Conservation (phyloP, 2,888 invertebrate species). For the Cylindroiulus punctatus region DNA sequence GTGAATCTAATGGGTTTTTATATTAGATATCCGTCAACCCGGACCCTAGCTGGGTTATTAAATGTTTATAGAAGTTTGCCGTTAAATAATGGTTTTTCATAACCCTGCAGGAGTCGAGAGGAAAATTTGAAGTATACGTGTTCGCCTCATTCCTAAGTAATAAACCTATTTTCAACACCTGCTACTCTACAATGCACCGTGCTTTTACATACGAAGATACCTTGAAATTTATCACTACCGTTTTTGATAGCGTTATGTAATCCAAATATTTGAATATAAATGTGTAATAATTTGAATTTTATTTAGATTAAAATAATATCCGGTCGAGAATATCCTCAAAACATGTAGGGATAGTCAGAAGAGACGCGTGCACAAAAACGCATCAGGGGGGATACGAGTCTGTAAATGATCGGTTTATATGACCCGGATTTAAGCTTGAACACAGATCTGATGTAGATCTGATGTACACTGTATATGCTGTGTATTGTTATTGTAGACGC, state of each 20-base stretch:
- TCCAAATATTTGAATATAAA: slow-evolving; percentile 42
- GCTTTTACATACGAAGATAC: slow-evolving; percentile 23
- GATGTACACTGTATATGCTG: no score
- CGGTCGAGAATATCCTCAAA: no score
- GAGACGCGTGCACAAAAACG: not conserved
- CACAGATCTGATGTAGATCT: no score
- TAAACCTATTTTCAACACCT: slow-evolving; percentile 52
- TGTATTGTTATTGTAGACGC: no score
- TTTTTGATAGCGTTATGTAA: not conserved
- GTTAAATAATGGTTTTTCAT: slow-evolving; percentile 52
- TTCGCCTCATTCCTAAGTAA: slow-evolving; percentile 31
- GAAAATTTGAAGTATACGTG: not conserved
- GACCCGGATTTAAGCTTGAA: no score
- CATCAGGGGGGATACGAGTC: no score
- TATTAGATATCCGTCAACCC: slow-evolving; percentile 47
- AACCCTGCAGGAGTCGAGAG: slow-evolving; percentile 26
- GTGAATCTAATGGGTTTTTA: slow-evolving; percentile 49
- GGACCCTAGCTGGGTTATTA: slow-evolving; percentile 49
- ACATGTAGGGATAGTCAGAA: not conserved
- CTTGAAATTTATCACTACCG: not conserved
- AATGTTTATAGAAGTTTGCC: slow-evolving; percentile 52
- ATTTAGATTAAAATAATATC: not conserved
- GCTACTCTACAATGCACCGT: slow-evolving; percentile 3
- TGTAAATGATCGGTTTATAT: no score
- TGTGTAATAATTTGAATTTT: slow-evolving; percentile 42